Conservation (phyloP, 2,888 invertebrate species). For the Graphium colonna region DNA sequence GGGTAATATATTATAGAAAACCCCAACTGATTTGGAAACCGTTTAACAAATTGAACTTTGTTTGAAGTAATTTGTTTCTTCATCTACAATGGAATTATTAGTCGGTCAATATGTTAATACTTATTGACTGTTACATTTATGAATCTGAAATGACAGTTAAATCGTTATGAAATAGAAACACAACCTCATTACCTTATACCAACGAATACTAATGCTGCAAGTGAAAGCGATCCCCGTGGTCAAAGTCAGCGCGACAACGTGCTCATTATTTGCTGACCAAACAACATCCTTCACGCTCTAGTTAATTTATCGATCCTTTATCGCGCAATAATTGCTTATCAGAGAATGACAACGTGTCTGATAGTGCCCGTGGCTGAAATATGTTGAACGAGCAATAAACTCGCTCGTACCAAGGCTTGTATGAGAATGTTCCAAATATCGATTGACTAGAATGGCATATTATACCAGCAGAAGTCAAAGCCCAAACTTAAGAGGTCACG, state of each 20-base stretch:
- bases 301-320: conserved; percentile 25
- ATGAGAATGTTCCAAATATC: background rate
- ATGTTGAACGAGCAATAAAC: conserved; percentile 3
- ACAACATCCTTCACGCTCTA: conserved; percentile 18
- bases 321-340: conserved; percentile 24
- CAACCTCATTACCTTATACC: too few relatives aligned
- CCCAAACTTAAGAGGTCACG: background rate
- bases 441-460: background rate
- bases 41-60: conserved; percentile 7
- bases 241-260: background rate
- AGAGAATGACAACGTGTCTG: conserved; percentile 21
- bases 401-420: background rate
- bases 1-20: too few relatives aligned
- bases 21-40: too few relatives aligned
- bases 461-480: background rate
- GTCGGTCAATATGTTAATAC: too few relatives aligned
- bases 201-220: background rate
- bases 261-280: conserved; percentile 1
- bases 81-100: too few relatives aligned
- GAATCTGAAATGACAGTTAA: too few relatives aligned
- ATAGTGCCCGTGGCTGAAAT: conserved; percentile 18
- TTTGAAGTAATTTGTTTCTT: background rate
- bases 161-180: too few relatives aligned
- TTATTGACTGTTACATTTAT: too few relatives aligned
- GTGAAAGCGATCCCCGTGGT: background rate